Evolutionary conservation across 2,888 invertebrate genomes (phyloP).

Genomic region (Azorinus chamasolen): DNA sequence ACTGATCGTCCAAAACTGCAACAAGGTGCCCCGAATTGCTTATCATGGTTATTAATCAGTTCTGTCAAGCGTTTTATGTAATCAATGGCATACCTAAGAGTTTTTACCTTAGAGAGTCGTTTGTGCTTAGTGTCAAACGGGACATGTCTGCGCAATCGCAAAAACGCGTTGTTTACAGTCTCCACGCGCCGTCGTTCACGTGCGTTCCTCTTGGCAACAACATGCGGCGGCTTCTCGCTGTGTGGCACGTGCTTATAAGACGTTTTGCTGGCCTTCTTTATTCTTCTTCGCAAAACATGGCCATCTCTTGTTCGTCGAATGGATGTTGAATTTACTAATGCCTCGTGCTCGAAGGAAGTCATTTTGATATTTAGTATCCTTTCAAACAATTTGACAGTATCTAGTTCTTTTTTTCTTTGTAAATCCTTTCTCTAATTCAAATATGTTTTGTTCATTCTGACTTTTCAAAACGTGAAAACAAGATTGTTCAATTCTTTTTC

Average conservation of each 20-base stretch:
- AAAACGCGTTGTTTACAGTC: constrained; percentile 90
- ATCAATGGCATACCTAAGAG: constrained; percentile 89
- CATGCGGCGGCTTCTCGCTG: constrained; percentile 88
- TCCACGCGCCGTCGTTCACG: constrained; percentile 90
- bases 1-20: constrained; percentile 57
- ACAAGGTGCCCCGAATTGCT: constrained; percentile 53
- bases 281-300: constrained; percentile 32
- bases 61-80: constrained; percentile 89
- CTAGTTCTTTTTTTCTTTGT: not conserved
- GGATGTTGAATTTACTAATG: constrained; percentile 25
- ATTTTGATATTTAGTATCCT: constrained; percentile 7
- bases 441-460: no score
- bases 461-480: no score
- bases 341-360: constrained; percentile 52
- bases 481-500: no score
- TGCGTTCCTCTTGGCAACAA: constrained; percentile 89
- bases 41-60: constrained; percentile 84
- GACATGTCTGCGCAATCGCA: constrained; percentile 88
- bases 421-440: not conserved
- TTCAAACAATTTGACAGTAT: not conserved
- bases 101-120: constrained; percentile 89
- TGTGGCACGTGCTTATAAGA: constrained; percentile 85
- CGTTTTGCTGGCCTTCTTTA: constrained; percentile 57
- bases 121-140: constrained; percentile 88
- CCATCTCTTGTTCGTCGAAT: constrained; percentile 35